These are phyloP conservation scores for Cyaniris semiargus DNA, from an alignment of 2,888 invertebrate genomes.

Conservation along the genomic window DNA sequence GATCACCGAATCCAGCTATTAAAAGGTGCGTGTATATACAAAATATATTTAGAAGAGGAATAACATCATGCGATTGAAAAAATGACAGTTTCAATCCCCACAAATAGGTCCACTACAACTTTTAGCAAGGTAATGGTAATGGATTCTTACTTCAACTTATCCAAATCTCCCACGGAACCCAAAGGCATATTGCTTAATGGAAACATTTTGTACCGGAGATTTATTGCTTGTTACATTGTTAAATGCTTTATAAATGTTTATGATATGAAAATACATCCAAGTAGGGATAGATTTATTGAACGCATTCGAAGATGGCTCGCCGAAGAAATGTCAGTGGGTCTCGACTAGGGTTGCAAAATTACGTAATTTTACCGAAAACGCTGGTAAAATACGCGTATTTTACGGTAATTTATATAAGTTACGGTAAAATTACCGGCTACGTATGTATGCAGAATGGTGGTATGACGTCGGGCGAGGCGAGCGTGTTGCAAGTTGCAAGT, in stretches of 20 bases:
- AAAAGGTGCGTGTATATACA: too few relatives aligned
- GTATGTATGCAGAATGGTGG: too few relatives aligned
- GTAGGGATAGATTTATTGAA: conserved; percentile 43
- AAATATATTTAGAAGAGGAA: too few relatives aligned
- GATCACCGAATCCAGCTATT: too few relatives aligned
- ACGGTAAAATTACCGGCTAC: too few relatives aligned
- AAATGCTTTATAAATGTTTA: conserved; percentile 31
- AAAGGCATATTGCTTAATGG: neutral
- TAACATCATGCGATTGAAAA: too few relatives aligned
- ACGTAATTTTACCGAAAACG: too few relatives aligned
- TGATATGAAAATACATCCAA: conserved; percentile 28
- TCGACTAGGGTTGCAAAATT: too few relatives aligned
- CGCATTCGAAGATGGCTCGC: conserved; percentile 44
- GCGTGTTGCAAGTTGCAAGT: too few relatives aligned
- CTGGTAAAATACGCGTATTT: too few relatives aligned
- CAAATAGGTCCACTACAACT: neutral
- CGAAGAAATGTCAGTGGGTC: conserved; percentile 63
- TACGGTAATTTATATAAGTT: too few relatives aligned
- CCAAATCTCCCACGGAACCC: neutral
- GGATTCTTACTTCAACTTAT: neutral
- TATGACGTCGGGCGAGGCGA: too few relatives aligned
- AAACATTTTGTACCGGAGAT: conserved; percentile 23
- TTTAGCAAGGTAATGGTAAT: neutral
- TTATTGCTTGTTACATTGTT: conserved; percentile 24
- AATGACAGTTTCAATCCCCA: neutral